Evolutionary conservation across 1,140 invertebrate species (phyloP).

Genomic region (Phymastichus coffea): DNA sequence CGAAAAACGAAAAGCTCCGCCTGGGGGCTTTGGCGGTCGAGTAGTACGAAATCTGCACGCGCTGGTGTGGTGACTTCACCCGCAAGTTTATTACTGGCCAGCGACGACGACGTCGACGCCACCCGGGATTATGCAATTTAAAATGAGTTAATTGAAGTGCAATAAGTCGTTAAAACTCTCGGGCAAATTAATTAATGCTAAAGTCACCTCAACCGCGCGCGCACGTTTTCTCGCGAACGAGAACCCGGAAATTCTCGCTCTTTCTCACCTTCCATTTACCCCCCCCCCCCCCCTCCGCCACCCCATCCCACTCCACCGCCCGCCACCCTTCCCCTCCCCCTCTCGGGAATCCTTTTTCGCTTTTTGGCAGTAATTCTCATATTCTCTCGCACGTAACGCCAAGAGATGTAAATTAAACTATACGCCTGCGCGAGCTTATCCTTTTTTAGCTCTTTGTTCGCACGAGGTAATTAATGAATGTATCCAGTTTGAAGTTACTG

Average conservation of each 20-base stretch:
- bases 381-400: too few species aligned
- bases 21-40: not conserved
- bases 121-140: slow-evolving; percentile 41
- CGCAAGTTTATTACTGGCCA: slow-evolving; percentile 17
- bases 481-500: too few species aligned
- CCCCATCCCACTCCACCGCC: too few species aligned
- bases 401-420: too few species aligned
- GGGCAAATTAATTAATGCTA: slow-evolving; percentile 51
- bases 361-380: too few species aligned
- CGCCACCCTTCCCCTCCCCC: too few species aligned
- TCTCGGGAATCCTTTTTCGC: too few species aligned
- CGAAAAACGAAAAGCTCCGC: slow-evolving; percentile 1
- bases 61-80: not conserved
- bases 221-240: not conserved
- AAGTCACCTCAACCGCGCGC: slow-evolving; percentile 23
- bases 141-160: slow-evolving; percentile 52
- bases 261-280: not conserved
- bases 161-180: slow-evolving; percentile 52
- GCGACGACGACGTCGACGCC: not conserved
- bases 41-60: slow-evolving; percentile 1
- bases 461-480: too few species aligned
- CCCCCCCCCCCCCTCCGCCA: too few species aligned
- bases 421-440: too few species aligned
- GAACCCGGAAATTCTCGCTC: not conserved
- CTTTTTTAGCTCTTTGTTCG: too few species aligned